phyloP scores from a whole-genome alignment of 2,113 vertebrate species.

The Gracilinanus agilis region DNA sequence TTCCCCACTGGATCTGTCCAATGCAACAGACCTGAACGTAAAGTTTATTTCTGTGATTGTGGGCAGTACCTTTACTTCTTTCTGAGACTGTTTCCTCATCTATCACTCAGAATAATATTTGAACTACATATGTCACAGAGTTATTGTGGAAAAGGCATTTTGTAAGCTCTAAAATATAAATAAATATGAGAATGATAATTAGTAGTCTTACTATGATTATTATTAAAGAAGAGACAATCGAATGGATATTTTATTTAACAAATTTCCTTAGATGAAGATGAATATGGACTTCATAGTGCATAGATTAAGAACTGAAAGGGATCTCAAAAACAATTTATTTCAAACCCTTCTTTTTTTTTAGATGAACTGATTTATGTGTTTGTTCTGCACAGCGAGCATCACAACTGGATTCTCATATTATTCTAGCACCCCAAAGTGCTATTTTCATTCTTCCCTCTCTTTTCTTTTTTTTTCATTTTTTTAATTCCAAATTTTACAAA shows the following conservation, averaged over 20 bases:
- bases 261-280: not conserved
- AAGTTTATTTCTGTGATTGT: not conserved
- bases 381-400: not conserved
- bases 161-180: not conserved
- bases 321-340: not conserved
- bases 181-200: not conserved
- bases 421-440: not conserved
- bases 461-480: not conserved
- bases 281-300: not conserved
- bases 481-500: no score
- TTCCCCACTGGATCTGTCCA: not conserved
- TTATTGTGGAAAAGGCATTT: not conserved
- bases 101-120: not conserved
- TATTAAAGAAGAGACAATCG: not conserved
- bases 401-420: not conserved
- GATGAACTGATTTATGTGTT: not conserved
- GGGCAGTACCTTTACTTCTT: not conserved
- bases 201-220: not conserved
- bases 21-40: not conserved
- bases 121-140: not conserved
- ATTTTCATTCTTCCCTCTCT: not conserved
- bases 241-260: not conserved
- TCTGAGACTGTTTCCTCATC: not conserved
- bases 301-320: not conserved
- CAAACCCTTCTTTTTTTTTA: not conserved